These are phyloP conservation scores for Tolmerus cingulatus DNA, from an alignment of 2,888 invertebrate genomes.

Conservation along the genomic window DNA sequence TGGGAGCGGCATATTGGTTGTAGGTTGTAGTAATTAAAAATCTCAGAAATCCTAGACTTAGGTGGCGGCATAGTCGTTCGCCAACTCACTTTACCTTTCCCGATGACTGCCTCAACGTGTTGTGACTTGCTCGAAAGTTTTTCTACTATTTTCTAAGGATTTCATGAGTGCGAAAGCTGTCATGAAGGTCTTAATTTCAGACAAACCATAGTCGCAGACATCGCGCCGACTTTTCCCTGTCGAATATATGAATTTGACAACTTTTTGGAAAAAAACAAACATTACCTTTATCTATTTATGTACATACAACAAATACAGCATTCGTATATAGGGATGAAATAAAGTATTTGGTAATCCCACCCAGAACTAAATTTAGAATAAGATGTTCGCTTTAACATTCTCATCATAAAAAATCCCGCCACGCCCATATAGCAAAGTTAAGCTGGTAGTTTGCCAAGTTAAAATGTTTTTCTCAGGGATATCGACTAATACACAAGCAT, in stretches of 20 bases:
- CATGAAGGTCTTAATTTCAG: background rate
- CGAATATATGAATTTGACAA: background rate
- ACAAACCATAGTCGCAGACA: background rate
- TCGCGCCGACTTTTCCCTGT: background rate
- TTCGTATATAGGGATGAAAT: background rate
- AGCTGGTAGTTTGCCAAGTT: background rate
- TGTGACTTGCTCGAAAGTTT: background rate
- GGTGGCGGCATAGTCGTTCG: background rate
- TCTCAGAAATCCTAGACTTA: background rate
- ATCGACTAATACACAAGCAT: background rate
- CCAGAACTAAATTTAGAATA: background rate
- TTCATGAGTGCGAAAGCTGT: background rate
- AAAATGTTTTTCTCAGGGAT: background rate
- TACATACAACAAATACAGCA: background rate
- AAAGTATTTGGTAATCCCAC: background rate
- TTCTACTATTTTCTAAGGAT: background rate
- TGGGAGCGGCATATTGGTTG: slow-evolving; percentile 9
- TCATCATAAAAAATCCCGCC: background rate
- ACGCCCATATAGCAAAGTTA: background rate
- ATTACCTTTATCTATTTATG: background rate
- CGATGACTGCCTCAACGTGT: background rate
- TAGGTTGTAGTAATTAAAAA: slow-evolving; percentile 13
- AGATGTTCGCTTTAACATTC: background rate
- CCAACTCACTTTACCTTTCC: background rate
- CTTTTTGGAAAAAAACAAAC: background rate